Percentiles rank a stretch among this genome's conserved stretches.
Conservation (phyloP, 1,140 invertebrate species). For the Aethina tumida region DNA sequence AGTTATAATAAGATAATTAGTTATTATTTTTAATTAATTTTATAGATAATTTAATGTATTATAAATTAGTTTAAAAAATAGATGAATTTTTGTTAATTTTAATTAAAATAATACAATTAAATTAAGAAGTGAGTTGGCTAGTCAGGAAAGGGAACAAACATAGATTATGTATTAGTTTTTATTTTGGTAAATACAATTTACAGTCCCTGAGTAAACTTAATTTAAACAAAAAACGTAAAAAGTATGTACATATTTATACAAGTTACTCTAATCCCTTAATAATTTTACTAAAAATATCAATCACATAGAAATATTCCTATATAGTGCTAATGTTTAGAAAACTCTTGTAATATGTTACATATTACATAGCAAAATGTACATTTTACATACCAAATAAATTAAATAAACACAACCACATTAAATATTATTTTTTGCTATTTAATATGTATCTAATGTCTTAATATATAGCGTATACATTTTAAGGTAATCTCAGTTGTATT, state of each 20-base stretch:
- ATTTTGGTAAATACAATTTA: constrained; percentile 16
- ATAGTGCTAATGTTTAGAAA: neutral
- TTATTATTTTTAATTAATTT: no score
- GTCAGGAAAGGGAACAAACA: neutral
- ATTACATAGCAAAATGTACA: constrained; percentile 3
- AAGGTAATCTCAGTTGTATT: constrained; percentile 1
- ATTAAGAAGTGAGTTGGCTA: neutral
- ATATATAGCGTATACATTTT: no score
- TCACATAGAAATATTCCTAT: constrained; percentile 7
- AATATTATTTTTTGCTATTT: no score
- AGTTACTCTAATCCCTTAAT: neutral
- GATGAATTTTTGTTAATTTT: no score
- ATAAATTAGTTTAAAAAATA: no score
- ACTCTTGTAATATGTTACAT: constrained; percentile 1
- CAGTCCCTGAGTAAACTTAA: constrained; percentile 18
- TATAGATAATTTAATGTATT: no score
- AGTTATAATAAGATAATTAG: no score
- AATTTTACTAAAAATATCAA: constrained; percentile 8
- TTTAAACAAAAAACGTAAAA: constrained; percentile 8
- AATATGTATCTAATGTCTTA: no score
- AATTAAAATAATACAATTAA: no score
- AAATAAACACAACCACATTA: neutral
- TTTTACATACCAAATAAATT: neutral
- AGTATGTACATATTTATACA: constrained; percentile 16
- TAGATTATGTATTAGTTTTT: constrained; percentile 5